Percentiles rank a stretch among this genome's conserved stretches.
phyloP scores from a whole-genome alignment of 1,140 invertebrate genomes.

The Psilanteris sp. region DNA sequence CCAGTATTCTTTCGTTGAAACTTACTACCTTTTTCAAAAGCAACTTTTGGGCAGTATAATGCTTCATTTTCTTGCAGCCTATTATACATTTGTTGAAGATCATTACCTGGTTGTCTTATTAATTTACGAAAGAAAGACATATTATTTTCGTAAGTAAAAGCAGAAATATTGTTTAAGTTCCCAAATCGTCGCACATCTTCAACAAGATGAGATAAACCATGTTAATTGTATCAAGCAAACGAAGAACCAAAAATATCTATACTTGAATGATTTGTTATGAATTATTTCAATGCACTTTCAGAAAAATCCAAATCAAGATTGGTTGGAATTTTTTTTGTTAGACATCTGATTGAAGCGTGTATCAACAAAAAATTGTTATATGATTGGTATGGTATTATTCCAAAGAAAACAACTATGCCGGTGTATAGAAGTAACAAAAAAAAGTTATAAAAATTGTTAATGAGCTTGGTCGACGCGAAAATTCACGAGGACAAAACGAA shows the following conservation, averaged over 20 bases:
- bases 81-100: conserved; percentile 28
- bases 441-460: conserved; percentile 22
- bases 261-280: conserved; percentile 13
- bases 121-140: conserved; percentile 30
- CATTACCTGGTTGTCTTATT: conserved; percentile 8
- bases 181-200: conserved; percentile 31
- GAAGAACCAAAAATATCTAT: conserved; percentile 19
- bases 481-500: conserved; percentile 47
- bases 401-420: conserved; percentile 44
- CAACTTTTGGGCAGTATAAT: conserved; percentile 1
- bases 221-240: conserved; percentile 34
- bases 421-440: conserved; percentile 55
- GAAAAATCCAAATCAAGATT: conserved; percentile 15
- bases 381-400: conserved; percentile 20
- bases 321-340: conserved; percentile 8
- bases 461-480: conserved; percentile 27
- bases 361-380: conserved; percentile 43
- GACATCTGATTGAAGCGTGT: conserved; percentile 30
- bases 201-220: not conserved
- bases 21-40: no score
- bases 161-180: conserved; percentile 28
- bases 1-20: not conserved
- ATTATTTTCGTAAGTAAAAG: conserved; percentile 53
- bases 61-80: conserved; percentile 12
- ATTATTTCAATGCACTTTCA: conserved; percentile 8